Percentiles rank a stretch among this genome's conserved stretches.
Evolutionary conservation across 2,113 vertebrate genomes (phyloP).

Genomic region (Xyrauchen texanus): DNA sequence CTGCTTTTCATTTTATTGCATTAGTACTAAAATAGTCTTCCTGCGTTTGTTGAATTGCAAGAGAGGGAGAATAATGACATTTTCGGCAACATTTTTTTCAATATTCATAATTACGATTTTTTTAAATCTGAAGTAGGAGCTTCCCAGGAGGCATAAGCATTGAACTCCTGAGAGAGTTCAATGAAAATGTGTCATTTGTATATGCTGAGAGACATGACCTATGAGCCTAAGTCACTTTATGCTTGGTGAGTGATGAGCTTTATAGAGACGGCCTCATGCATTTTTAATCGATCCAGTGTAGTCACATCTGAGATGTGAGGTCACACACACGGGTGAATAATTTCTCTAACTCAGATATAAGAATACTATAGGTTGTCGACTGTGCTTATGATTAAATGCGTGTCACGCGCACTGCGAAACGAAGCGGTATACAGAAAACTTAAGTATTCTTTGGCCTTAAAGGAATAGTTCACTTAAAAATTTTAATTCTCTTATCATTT

Average conservation of each 20-base stretch:
- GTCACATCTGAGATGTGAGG: constrained; percentile 60
- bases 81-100: no score
- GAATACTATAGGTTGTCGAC: neutral
- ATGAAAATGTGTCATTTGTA: constrained; percentile 7
- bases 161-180: constrained; percentile 17
- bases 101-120: neutral
- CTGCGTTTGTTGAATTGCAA: no score
- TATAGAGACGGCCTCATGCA: constrained; percentile 67
- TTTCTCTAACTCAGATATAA: no score
- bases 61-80: no score
- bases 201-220: neutral
- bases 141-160: neutral
- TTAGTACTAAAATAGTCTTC: no score
- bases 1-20: no score
- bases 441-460: no score
- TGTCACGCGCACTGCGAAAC: no score
- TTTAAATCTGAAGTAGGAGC: neutral
- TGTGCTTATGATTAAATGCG: no score
- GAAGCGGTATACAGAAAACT: no score
- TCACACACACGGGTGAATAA: constrained; percentile 18
- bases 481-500: no score
- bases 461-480: no score
- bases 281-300: constrained; percentile 67
- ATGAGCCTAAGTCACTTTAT: constrained; percentile 22
- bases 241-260: constrained; percentile 53